Evolutionary conservation across 2,797 vertebrate species (phyloP), one percentile per base, ranked within the genome.

Genomic region (Galaxias olidus): DNA sequence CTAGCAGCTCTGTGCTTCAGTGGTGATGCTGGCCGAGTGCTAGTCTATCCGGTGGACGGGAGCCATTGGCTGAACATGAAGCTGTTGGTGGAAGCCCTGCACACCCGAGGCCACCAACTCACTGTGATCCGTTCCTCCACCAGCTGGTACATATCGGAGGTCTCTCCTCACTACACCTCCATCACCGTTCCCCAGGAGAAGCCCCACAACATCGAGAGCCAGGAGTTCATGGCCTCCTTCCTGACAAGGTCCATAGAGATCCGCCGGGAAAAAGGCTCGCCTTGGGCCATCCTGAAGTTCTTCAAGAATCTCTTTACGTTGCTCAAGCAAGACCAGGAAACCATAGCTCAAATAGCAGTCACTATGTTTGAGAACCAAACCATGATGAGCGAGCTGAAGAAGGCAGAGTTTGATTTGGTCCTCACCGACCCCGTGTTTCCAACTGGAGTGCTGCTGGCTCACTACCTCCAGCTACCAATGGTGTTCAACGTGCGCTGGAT

Each of bases 61-160:
- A 89, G 85, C 67, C 85, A 86, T 65, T 89, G 86, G 86, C 58
- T 88, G 0, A 86, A 86, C 75, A 89, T 88, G 87, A 81, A 77
- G 45, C 69, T 85, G 59, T 60, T 88, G 45, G 58, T 88, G 60
- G 70, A 86, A 56, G 74, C 18, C 0, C 77, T 87, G 19, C 74
- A 88, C 42, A 68, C 81, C 10, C 73, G 8, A 15, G 86, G 84
- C 8, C 88, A 88, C 59, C 12, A 86, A n/a, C 55, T 90, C 52
- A 85, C 83, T 0, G 80, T 83, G 0, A 12, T 89, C 1, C 84
- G 81, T 8, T 72, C 81, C 10, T 80, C 73, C 49, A 86, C 75
- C 64, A 89, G 86, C 75, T 84, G 88, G 82, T 87, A 72, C 4
- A 0, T 90, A 30, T 59, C 78, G 0, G 80, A 90, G 43, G 17